Evolutionary conservation across 2,113 vertebrate genomes (phyloP).

Genomic region (Platysternon megacephalum): DNA sequence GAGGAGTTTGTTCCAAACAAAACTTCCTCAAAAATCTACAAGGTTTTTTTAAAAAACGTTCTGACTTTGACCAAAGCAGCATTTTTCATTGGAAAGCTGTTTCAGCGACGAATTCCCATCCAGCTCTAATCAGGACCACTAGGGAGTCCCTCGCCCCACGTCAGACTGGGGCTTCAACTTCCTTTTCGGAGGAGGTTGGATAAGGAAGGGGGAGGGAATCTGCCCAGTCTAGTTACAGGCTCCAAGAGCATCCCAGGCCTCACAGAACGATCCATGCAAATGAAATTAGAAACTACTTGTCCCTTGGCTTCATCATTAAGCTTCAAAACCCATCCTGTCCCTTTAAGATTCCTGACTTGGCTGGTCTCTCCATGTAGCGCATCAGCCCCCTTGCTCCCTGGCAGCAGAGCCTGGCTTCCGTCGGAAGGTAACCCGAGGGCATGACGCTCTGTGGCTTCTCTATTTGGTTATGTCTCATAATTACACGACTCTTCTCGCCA

Average conservation of each 20-base stretch:
- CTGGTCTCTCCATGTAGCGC: neutral
- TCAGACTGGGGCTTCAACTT: neutral
- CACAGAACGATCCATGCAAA: neutral
- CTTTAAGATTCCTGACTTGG: neutral
- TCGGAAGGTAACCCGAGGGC: neutral
- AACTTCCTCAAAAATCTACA: neutral
- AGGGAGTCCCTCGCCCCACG: neutral
- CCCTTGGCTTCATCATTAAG: neutral
- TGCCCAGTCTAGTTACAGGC: neutral
- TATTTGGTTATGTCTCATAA: neutral
- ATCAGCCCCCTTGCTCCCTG: neutral
- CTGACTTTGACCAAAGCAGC: neutral
- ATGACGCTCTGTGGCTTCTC: neutral
- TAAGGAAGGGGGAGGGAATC: neutral
- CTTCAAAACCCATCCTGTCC: neutral
- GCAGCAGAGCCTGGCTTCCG: neutral
- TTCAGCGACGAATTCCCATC: neutral
- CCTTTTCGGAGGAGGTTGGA: neutral
- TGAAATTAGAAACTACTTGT: neutral
- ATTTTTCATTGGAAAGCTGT: neutral
- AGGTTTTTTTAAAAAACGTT: neutral
- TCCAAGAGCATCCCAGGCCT: neutral
- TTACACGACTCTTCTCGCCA: conserved; percentile 14
- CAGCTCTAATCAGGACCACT: neutral
- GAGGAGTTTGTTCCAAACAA: neutral